A percentile compares a stretch with the other conserved stretches of the same genome.
phyloP scores from a whole-genome alignment of 2,797 vertebrate species.

The Telmatherina bonti region DNA sequence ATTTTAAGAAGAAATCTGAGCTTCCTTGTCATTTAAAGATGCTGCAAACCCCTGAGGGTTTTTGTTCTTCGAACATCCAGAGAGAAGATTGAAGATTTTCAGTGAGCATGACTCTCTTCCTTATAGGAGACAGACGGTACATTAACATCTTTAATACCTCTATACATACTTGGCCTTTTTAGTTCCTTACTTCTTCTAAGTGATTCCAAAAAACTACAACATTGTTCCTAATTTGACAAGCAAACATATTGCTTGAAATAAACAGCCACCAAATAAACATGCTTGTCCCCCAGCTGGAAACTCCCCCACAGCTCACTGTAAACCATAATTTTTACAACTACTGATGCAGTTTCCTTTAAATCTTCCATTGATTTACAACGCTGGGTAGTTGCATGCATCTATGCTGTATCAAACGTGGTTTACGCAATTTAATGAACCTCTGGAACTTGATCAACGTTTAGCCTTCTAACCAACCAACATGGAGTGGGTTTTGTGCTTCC shows the following conservation, averaged over 20 bases:
- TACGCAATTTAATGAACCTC: neutral
- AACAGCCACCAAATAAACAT: conserved; percentile 3
- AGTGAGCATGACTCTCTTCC: conserved; percentile 5
- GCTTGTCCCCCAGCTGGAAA: conserved; percentile 26
- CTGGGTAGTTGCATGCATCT: too few relatives aligned
- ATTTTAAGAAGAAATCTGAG: conserved; percentile 12
- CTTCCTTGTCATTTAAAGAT: neutral
- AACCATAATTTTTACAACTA: neutral
- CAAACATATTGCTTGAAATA: conserved; percentile 15
- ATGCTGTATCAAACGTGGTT: neutral
- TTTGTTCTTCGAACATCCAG: neutral
- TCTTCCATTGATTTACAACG: too few relatives aligned
- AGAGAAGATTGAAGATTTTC: conserved; percentile 3
- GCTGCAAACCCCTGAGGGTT: conserved; percentile 3
- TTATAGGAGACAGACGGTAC: conserved; percentile 5
- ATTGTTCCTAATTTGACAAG: conserved; percentile 3
- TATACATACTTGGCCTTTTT: conserved; percentile 8
- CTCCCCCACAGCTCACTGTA: neutral
- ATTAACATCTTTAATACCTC: conserved; percentile 9
- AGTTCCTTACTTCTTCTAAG: conserved; percentile 10
- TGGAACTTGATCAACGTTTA: neutral
- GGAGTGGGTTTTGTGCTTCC: conserved; percentile 21
- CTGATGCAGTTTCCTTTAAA: too few relatives aligned
- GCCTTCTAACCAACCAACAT: conserved; percentile 1
- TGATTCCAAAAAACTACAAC: neutral